These are phyloP conservation scores for Myripristis murdjan DNA, from an alignment of 2,797 vertebrate genomes.

Conservation along the genomic window DNA sequence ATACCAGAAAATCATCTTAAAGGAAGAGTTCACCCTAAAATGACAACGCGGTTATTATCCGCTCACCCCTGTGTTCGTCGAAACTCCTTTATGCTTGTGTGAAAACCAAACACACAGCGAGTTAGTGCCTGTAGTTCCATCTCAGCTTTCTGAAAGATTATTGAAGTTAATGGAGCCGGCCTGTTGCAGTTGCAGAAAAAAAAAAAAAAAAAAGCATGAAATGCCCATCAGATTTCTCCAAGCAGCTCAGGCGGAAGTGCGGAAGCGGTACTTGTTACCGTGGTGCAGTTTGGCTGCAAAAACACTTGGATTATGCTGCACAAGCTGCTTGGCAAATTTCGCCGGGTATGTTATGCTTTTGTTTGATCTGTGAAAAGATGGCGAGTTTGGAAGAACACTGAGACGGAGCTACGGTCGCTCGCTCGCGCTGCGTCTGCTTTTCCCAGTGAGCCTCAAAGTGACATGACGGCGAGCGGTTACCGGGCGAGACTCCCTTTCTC, in stretches of 20 bases:
- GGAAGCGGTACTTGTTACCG: constrained; percentile 12
- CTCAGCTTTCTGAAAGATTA: constrained; percentile 29
- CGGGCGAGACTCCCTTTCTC: not conserved
- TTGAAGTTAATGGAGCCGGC: constrained; percentile 5
- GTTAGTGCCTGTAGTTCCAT: too few species aligned
- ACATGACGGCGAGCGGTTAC: too few species aligned
- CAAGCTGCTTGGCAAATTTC: constrained; percentile 42
- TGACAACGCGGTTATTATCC: constrained; percentile 18
- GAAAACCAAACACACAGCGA: not conserved
- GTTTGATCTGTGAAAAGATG: constrained; percentile 6
- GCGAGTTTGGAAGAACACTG: constrained; percentile 20
- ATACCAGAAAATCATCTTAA: not conserved
- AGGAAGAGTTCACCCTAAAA: constrained; percentile 7
- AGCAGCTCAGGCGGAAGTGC: constrained; percentile 17
- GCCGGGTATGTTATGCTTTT: constrained; percentile 22
- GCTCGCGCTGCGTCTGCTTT: not conserved
- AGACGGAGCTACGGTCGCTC: not conserved
- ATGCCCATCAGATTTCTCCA: constrained; percentile 31
- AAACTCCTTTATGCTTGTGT: constrained; percentile 26
- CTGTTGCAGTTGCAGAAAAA: constrained; percentile 12
- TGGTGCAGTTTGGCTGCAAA: constrained; percentile 32
- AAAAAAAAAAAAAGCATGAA: too few species aligned
- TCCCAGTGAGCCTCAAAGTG: not conserved
- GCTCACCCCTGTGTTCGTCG: not conserved
- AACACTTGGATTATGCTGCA: constrained; percentile 12